phyloP scores from a whole-genome alignment of 2,113 vertebrate species.

The Pangasianodon hypophthalmus region DNA sequence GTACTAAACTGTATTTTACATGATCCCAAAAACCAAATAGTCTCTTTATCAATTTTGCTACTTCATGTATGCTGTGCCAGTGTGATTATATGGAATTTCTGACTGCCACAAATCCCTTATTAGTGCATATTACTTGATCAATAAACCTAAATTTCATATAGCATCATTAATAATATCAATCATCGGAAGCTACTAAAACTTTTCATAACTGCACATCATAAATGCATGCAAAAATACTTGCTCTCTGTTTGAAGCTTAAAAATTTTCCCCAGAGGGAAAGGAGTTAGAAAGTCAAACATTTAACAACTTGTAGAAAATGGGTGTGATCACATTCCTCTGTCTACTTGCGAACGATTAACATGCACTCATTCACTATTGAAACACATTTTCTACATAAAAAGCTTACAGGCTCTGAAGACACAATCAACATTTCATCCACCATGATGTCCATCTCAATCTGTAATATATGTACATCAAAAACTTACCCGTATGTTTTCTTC shows the following conservation, averaged over 20 bases:
- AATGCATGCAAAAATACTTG: neutral
- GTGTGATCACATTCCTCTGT: constrained; percentile 48
- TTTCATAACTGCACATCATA: neutral
- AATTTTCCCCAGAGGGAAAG: neutral
- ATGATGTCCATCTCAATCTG: neutral
- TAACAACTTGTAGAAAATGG: constrained; percentile 40
- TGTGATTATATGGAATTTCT: neutral
- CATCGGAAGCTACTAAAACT: too few species aligned
- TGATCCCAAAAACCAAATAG: neutral
- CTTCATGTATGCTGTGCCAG: neutral
- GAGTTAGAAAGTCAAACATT: constrained; percentile 1
- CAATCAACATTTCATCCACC: neutral
- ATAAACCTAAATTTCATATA: neutral
- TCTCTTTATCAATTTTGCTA: neutral
- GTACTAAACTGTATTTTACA: neutral
- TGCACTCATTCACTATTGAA: neutral
- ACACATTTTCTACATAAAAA: neutral
- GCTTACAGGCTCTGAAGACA: neutral
- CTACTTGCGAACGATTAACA: neutral
- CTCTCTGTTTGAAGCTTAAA: neutral
- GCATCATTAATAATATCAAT: neutral
- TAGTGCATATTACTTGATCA: neutral
- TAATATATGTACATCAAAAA: neutral
- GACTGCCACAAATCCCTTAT: neutral
- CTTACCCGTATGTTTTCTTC: constrained; percentile 39